Evolutionary conservation across 2,888 invertebrate species (phyloP), one percentile per base, ranked within the genome.

Genomic region (Thecophora atra): DNA sequence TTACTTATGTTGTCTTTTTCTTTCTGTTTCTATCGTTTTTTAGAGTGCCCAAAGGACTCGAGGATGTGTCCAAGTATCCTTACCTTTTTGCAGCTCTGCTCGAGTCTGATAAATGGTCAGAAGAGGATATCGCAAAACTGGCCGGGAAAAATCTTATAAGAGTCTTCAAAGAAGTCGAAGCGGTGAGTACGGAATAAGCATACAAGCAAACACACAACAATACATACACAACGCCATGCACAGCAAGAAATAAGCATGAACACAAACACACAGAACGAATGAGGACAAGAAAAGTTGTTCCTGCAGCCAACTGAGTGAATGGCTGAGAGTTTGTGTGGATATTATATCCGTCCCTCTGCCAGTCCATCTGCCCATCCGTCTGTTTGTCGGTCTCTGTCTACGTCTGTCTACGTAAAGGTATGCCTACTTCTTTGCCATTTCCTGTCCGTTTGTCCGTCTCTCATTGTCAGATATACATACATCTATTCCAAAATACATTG

Each of bases 41-140:
- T 72, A 87, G 86, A 75, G 86, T 87, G 72, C 95, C 95, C 44
- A 91, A 90, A 80, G 94, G 95, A 79, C 88, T 95, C 77, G 94
- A 94, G 86, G 94, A 95, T 85, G 94, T 94, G 77, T 95, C 95
- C 75, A 91, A 91, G 80, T 95, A 95, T 88, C 95, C 95, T 67
- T 91, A 94, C 86, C 88, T 95, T 77, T 89, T 95, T 83, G 94
- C 94, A 21, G 92, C 94, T 80, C 87, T 95, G 75, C 89, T 95
- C 79, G 92, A 92, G 76, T 94, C 94, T 85, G 93, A 94, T 73
- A 88, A 89, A 78, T 95, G 95, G 95, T 91, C 92, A 78, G 93
- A 94, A 84, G 91, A 91, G 71, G 94, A 95, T 87, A 91, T 95
- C 83, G 92, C 92, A 80, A 92, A 93, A 86, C 88, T 95, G 82